Conservation (phyloP, 2,888 invertebrate genomes). For the Drosophila neoperkinsi region DNA sequence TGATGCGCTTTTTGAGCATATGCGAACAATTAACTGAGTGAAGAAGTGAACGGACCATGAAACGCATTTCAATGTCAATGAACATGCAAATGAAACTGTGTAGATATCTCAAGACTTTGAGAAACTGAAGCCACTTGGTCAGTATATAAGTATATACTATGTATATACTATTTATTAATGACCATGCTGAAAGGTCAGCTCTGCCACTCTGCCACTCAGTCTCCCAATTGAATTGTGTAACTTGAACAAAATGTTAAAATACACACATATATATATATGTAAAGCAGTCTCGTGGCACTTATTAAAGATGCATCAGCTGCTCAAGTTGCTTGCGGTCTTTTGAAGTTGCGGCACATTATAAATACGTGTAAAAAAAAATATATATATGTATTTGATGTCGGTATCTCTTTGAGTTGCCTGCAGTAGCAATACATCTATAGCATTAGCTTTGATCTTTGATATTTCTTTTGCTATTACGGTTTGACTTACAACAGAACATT, state of each 20-base stretch:
- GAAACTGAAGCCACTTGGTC: constrained; percentile 26
- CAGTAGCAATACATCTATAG: constrained; percentile 28
- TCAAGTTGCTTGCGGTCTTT: constrained; percentile 49
- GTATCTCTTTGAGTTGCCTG: constrained; percentile 42
- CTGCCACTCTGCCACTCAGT: constrained; percentile 8
- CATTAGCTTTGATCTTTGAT: constrained; percentile 65
- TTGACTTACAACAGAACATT: constrained; percentile 38
- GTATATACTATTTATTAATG: constrained; percentile 4
- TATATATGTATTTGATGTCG: constrained; percentile 23
- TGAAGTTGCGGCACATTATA: constrained; percentile 39
- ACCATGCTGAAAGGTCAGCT: constrained; percentile 53
- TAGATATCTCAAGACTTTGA: constrained; percentile 31
- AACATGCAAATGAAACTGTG: constrained; percentile 57
- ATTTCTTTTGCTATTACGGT: constrained; percentile 23
- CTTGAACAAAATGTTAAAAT: constrained; percentile 52
- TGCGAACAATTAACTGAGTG: constrained; percentile 57
- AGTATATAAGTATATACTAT: constrained; percentile 8
- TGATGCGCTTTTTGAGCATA: constrained; percentile 43
- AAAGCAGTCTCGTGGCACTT: constrained; percentile 44
- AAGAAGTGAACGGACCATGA: constrained; percentile 76
- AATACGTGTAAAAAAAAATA: constrained; percentile 9
- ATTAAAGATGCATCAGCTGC: constrained; percentile 38
- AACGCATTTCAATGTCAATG: constrained; percentile 76
- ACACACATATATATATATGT: constrained; percentile 46
- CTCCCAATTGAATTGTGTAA: constrained; percentile 68